These are phyloP conservation scores for Chloromyia formosa DNA, from an alignment of 2,888 invertebrate genomes.

Conservation along the genomic window DNA sequence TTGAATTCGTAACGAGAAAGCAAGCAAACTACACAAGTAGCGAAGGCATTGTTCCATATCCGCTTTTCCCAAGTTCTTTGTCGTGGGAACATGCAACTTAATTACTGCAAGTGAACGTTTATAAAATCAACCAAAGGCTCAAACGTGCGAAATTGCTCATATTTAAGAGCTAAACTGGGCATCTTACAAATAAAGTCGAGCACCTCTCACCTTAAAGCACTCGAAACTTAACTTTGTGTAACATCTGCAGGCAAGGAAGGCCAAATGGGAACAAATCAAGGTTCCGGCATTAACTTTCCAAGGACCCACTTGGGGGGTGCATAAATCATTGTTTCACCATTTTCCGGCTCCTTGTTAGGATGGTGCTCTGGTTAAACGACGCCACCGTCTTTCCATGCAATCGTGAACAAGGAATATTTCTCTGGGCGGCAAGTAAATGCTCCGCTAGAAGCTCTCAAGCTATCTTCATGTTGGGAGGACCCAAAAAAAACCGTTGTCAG, in stretches of 20 bases:
- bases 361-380: neutral
- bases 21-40: too few species aligned
- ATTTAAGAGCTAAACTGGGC: neutral
- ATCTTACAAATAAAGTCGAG: slow-evolving; percentile 7
- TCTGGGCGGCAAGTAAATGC: neutral
- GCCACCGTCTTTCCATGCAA: neutral
- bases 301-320: neutral
- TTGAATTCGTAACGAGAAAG: too few species aligned
- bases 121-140: too few species aligned
- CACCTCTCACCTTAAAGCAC: neutral
- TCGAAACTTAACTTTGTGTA: slow-evolving; percentile 1
- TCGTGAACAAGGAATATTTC: neutral
- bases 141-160: too few species aligned
- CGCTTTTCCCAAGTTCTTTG: too few species aligned
- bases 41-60: too few species aligned
- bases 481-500: neutral
- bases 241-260: neutral
- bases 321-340: slow-evolving; percentile 1
- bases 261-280: neutral
- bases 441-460: neutral
- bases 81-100: too few species aligned
- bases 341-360: neutral
- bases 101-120: too few species aligned
- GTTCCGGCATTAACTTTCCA: neutral
- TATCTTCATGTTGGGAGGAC: neutral